Conservation (phyloP, 2,797 vertebrate genomes). For the Cossypha dichroa region DNA sequence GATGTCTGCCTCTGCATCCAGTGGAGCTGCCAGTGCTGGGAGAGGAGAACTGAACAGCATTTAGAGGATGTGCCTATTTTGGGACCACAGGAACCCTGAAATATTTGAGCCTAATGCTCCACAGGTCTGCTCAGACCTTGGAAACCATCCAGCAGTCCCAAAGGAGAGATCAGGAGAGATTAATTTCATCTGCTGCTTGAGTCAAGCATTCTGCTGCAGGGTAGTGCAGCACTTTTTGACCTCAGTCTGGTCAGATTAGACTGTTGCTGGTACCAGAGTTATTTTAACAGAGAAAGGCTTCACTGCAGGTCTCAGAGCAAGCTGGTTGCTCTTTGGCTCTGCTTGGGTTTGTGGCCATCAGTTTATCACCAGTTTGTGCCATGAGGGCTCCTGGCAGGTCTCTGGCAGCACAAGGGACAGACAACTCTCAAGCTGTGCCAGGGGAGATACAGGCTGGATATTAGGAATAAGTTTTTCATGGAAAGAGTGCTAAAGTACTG, state of each 20-base stretch:
- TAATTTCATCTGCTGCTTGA: background rate
- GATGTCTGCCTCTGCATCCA: fast-evolving
- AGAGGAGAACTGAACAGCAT: background rate
- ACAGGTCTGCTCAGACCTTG: background rate
- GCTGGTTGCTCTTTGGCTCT: background rate
- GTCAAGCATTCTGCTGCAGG: background rate
- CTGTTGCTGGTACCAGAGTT: background rate
- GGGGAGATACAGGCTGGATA: no score
- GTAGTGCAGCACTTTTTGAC: background rate
- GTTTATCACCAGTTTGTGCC: background rate
- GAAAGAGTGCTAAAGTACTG: no score
- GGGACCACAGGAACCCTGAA: background rate
- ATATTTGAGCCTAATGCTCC: background rate
- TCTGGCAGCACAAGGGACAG: background rate
- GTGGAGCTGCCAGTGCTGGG: background rate
- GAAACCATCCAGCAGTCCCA: background rate
- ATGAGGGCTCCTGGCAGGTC: background rate
- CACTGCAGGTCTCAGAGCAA: background rate
- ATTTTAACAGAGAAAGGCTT: background rate
- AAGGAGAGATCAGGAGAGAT: background rate
- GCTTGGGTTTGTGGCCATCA: background rate
- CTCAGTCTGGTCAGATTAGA: background rate
- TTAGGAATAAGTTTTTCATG: no score
- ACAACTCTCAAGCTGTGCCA: no score
- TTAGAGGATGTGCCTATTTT: background rate